phyloP scores from a whole-genome alignment of 1,140 invertebrate species.

The Drosophila takahashii region DNA sequence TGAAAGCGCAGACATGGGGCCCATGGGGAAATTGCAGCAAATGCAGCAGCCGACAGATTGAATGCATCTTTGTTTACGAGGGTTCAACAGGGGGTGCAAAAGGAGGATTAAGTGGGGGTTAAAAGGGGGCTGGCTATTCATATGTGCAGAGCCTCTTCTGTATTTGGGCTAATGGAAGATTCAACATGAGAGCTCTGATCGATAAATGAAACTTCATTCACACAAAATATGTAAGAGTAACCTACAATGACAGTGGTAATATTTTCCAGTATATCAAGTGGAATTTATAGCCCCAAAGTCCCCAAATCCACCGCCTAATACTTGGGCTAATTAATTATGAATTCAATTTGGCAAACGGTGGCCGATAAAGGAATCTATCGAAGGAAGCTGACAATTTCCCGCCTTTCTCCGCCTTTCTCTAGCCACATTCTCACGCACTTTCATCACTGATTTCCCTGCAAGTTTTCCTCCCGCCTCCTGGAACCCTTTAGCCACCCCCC shows the following conservation, averaged over 20 bases:
- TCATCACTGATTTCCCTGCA: conserved; percentile 4
- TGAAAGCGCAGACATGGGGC: conserved; percentile 4
- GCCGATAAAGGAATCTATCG: conserved; percentile 7
- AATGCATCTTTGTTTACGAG: conserved; percentile 18
- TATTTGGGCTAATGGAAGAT: neutral
- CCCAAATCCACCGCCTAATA: neutral
- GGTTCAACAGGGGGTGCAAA: neutral
- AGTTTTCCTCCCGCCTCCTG: neutral
- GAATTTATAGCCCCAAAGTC: too few relatives aligned
- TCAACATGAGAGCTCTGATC: neutral
- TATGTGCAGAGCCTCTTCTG: neutral
- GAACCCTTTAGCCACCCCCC: neutral
- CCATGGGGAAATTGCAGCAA: conserved; percentile 57
- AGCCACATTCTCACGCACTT: conserved; percentile 11
- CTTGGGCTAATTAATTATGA: neutral
- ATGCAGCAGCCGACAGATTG: conserved; percentile 27
- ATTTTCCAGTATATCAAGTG: too few relatives aligned
- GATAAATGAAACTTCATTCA: neutral
- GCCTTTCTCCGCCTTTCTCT: neutral
- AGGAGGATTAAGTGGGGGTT: neutral
- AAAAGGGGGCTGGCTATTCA: neutral
- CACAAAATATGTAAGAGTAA: neutral
- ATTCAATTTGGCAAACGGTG: conserved; percentile 11
- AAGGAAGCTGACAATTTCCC: neutral
- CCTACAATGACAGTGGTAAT: too few relatives aligned